Evolutionary conservation across 2,888 invertebrate species (phyloP).

Genomic region (Apantesis nais): DNA sequence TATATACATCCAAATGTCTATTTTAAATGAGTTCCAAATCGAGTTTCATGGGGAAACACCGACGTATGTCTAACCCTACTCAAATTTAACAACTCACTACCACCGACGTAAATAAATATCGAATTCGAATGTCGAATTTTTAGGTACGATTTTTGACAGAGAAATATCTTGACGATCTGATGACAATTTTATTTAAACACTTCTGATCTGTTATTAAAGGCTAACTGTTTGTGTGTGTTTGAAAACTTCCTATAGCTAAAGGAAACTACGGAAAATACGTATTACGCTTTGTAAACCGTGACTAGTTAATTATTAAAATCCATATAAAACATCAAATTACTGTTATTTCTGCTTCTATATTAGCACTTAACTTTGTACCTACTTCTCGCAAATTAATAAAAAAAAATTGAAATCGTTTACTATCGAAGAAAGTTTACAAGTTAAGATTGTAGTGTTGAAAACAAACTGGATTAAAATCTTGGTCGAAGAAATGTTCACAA

Average conservation of each 20-base stretch:
- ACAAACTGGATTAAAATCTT: too few relatives aligned
- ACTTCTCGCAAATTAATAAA: too few relatives aligned
- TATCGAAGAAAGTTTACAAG: neutral
- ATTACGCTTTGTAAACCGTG: too few relatives aligned
- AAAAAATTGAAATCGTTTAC: neutral
- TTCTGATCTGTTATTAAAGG: neutral
- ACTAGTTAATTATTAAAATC: too few relatives aligned
- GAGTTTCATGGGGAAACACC: slow-evolving; percentile 49
- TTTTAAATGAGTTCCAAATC: slow-evolving; percentile 50
- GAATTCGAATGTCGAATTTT: slow-evolving; percentile 24
- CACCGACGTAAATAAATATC: slow-evolving; percentile 49
- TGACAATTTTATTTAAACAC: neutral
- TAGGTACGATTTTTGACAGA: slow-evolving; percentile 10
- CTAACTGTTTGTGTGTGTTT: too few relatives aligned
- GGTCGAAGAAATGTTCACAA: too few relatives aligned
- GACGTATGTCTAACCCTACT: slow-evolving; percentile 68
- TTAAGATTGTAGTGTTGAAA: too few relatives aligned
- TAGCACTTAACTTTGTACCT: too few relatives aligned
- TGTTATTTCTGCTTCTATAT: too few relatives aligned
- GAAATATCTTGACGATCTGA: slow-evolving; percentile 12
- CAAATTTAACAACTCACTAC: slow-evolving; percentile 61
- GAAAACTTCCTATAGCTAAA: neutral
- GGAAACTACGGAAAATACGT: neutral
- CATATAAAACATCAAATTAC: too few relatives aligned
- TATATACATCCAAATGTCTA: slow-evolving; percentile 39